Evolutionary conservation across 2,888 invertebrate genomes (phyloP), one percentile per base, ranked within the genome.

Genomic region (Xestia rhomboidea): DNA sequence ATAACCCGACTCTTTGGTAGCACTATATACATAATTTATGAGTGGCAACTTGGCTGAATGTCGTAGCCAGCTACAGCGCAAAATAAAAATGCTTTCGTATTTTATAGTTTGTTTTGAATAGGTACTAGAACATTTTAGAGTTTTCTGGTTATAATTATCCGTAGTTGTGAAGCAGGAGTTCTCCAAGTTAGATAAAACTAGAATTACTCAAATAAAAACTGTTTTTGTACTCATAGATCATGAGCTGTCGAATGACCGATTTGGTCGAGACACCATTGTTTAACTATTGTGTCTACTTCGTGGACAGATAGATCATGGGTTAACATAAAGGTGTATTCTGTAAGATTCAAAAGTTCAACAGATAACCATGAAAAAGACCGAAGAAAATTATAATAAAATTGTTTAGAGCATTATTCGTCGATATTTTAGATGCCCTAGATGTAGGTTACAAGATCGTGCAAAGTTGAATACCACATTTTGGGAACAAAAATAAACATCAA

Each of bases 11-110:
- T 80, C 76, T 68, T 73, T 51, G 66, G 68, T 34, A 46, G 60
- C 63, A 57, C 44, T 34, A 46, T 69, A 82, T 83, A 30, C 80
- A 83, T 83, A 68, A 82, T 83, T 83, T 83, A 83, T 83, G 62
- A 73, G 54, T 15, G 44, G 71, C 51, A 74, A 79, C 75, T 51
- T 54, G 51, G 67, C 63, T 64, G 51, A 10, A 49, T 60, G 73
- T 83, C 70, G 76, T 34, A 60, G 51, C 51, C 67, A 68, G 60
- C 62, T 67, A 51, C 44, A 24, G 67, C 62, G 72, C 30, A 73
- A 83, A 83, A 76, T 73, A 82, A 38, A 57, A 83, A 83, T 73
- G 51, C n/a, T 71, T 70, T 64, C 60, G 51, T 70, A 83, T 73
- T 73, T 69, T 72, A 57, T 73, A 70, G 57, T 70, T 70, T 51